Evolutionary conservation across 2,113 vertebrate species (phyloP).

Genomic region (Semicossyphus pulcher): DNA sequence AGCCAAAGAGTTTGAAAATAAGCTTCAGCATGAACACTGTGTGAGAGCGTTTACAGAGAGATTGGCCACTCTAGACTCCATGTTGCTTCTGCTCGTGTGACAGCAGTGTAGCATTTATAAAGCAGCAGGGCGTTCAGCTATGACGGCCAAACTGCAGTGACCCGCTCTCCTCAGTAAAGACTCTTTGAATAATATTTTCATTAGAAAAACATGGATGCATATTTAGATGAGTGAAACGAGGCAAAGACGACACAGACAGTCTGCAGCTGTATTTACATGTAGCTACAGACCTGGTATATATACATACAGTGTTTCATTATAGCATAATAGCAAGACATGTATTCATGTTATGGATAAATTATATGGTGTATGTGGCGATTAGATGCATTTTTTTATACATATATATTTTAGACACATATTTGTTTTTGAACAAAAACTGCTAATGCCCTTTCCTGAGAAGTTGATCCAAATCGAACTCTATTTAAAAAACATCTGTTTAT

Average conservation of each 20-base stretch:
- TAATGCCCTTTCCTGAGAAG: slow-evolving; percentile 81
- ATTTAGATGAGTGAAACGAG: slow-evolving; percentile 28
- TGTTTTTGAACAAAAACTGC: slow-evolving; percentile 57
- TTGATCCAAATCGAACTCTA: slow-evolving; percentile 58
- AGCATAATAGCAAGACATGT: slow-evolving; percentile 41
- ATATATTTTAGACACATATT: slow-evolving; percentile 18
- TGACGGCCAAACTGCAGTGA: background rate
- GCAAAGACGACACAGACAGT: slow-evolving; percentile 25
- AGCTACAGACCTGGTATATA: slow-evolving; percentile 40
- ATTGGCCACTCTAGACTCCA: background rate
- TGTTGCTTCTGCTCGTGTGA: slow-evolving; percentile 1
- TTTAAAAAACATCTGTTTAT: slow-evolving; percentile 36
- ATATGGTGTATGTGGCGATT: slow-evolving; percentile 29
- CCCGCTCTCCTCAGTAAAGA: slow-evolving; percentile 1
- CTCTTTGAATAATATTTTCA: slow-evolving; percentile 5
- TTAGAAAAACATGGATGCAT: slow-evolving; percentile 34
- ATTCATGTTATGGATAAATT: slow-evolving; percentile 42
- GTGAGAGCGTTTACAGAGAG: slow-evolving; percentile 3
- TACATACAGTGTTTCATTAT: slow-evolving; percentile 47
- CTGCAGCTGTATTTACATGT: slow-evolving; percentile 34
- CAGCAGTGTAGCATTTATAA: background rate
- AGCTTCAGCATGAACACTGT: slow-evolving; percentile 4
- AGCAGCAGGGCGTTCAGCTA: slow-evolving; percentile 10
- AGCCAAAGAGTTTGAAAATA: slow-evolving; percentile 1
- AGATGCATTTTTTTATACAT: slow-evolving; percentile 15